Evolutionary conservation across 2,113 vertebrate species (phyloP).

Genomic region (Xiphophorus maculatus): DNA sequence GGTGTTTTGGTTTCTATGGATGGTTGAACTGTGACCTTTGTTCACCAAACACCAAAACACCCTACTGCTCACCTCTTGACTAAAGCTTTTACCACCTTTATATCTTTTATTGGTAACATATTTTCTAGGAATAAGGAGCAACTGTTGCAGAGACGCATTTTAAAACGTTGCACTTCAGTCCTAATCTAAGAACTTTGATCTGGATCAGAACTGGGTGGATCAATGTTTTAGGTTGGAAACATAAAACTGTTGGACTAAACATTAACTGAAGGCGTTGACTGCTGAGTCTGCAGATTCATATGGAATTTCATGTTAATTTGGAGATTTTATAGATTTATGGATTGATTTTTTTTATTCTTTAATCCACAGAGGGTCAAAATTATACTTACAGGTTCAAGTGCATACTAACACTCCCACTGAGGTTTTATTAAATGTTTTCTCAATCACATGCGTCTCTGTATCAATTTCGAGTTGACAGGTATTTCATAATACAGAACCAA

Average conservation of each 20-base stretch:
- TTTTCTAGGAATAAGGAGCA: background rate
- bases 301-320: background rate
- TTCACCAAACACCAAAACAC: constrained; percentile 14
- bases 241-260: background rate
- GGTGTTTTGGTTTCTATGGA: background rate
- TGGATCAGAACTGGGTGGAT: background rate
- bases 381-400: too few relatives aligned
- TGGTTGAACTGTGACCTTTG: constrained; percentile 32
- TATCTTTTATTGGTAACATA: background rate
- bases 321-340: background rate
- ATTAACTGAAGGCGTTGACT: background rate
- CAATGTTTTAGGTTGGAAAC: background rate
- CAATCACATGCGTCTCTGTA: too few relatives aligned
- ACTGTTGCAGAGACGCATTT: background rate
- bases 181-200: background rate
- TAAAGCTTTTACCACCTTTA: background rate
- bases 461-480: too few relatives aligned
- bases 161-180: background rate
- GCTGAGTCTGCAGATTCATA: background rate
- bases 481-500: too few relatives aligned
- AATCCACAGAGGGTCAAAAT: too few relatives aligned
- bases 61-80: background rate
- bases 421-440: too few relatives aligned
- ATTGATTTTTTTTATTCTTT: too few relatives aligned
- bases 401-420: too few relatives aligned